Evolutionary conservation across 2,888 invertebrate species (phyloP).

Genomic region (Ditula angustiorana): DNA sequence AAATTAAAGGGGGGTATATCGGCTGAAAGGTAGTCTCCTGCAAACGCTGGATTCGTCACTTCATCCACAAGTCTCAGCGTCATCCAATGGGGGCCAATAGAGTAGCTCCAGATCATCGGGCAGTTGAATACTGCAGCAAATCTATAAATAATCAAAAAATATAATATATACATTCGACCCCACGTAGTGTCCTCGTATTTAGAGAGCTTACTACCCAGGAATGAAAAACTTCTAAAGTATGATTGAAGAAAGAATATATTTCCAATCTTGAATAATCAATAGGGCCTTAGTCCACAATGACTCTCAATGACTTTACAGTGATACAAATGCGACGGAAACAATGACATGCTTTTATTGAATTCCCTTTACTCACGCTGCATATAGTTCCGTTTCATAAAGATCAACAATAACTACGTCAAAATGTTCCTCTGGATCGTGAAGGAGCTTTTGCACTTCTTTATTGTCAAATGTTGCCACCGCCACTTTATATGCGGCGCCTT

Average conservation of each 20-base stretch:
- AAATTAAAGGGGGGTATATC: constrained; percentile 36
- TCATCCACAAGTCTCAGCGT: constrained; percentile 36
- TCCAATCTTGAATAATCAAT: too few species aligned
- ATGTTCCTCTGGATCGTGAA: constrained; percentile 22
- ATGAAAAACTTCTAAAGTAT: too few species aligned
- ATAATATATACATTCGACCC: too few species aligned
- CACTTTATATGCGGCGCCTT: constrained; percentile 20
- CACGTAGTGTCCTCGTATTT: too few species aligned
- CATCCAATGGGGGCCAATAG: constrained; percentile 41
- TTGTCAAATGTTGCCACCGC: constrained; percentile 28
- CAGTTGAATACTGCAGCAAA: constrained; percentile 38
- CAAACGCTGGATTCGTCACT: constrained; percentile 40
- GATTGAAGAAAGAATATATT: too few species aligned
- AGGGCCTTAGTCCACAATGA: not conserved
- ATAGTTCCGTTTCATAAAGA: constrained; percentile 30
- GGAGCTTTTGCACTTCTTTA: constrained; percentile 3
- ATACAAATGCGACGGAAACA: too few species aligned
- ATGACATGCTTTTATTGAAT: too few species aligned
- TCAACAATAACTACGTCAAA: constrained; percentile 32
- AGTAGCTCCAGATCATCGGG: constrained; percentile 41
- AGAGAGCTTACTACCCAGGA: too few species aligned
- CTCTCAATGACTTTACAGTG: too few species aligned
- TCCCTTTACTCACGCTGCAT: constrained; percentile 28
- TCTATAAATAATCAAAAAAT: constrained; percentile 14
- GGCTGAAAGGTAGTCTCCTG: constrained; percentile 25